Conservation (phyloP, 1,140 invertebrate species). For the Cyclargus thomasi region DNA sequence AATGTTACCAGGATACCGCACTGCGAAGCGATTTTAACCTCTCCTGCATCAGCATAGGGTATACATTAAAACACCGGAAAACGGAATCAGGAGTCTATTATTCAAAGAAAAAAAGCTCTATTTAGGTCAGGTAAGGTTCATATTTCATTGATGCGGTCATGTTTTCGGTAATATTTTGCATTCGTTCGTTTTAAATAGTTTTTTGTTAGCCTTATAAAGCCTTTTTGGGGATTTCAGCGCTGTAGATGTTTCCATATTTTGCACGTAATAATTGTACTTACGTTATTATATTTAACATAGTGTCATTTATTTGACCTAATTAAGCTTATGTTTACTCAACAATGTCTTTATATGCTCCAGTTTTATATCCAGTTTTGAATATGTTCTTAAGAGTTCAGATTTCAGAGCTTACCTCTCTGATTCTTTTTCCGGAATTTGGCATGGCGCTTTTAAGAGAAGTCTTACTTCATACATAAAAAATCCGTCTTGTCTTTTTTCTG, state of each 20-base stretch:
- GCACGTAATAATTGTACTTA: too few species aligned
- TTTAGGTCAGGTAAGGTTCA: neutral
- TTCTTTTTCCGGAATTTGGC: too few species aligned
- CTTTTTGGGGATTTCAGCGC: neutral
- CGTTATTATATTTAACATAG: too few species aligned
- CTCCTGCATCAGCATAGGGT: neutral
- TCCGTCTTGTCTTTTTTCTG: too few species aligned
- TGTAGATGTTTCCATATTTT: neutral
- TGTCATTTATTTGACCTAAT: too few species aligned
- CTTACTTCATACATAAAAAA: too few species aligned
- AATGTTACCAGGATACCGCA: conserved; percentile 9
- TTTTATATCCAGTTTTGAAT: too few species aligned
- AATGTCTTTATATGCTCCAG: too few species aligned
- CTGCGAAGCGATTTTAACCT: neutral
- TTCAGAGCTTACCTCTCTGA: too few species aligned
- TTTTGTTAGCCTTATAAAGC: conserved; percentile 10
- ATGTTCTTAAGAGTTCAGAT: too few species aligned
- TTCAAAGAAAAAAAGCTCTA: neutral
- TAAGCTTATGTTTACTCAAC: too few species aligned
- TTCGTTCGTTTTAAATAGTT: conserved; percentile 9
- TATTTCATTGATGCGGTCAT: neutral
- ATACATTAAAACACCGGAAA: neutral
- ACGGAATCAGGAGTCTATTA: neutral
- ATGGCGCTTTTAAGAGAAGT: too few species aligned
- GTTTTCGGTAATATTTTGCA: conserved; percentile 6